Evolutionary conservation across 92 coral and sea anemone genomes (phyloP).

Genomic region (Bergia sp.): DNA sequence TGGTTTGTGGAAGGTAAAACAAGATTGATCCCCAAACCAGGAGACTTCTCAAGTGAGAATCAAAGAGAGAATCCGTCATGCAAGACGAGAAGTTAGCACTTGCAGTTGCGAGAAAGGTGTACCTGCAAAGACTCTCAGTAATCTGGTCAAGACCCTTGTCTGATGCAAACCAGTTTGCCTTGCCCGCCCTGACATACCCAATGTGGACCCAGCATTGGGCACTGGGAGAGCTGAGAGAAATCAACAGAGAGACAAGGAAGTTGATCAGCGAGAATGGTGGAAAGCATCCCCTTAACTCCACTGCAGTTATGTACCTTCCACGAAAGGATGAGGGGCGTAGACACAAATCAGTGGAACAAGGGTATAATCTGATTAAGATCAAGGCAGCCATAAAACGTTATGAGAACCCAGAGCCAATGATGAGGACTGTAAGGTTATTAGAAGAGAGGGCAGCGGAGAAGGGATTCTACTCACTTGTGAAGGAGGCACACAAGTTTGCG

Average conservation of each 20-base stretch:
- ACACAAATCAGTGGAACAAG: no score
- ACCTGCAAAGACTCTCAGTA: no score
- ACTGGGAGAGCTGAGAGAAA: background rate
- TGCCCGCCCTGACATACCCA: background rate
- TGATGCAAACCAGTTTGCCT: background rate
- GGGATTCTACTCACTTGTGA: conserved; percentile 30
- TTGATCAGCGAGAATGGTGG: background rate
- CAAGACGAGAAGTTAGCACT: no score
- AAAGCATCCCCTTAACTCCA: background rate
- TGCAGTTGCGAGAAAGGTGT: no score
- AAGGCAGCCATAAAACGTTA: no score
- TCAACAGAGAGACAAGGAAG: background rate
- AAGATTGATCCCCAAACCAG: no score
- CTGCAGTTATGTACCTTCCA: background rate
- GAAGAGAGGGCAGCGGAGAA: conserved; percentile 45
- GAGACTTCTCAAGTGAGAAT: no score
- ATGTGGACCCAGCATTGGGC: background rate
- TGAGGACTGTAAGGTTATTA: conserved; percentile 22
- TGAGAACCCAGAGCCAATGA: conserved; percentile 27
- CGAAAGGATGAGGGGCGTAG: background rate
- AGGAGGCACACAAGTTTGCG: conserved; percentile 12
- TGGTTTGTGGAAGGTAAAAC: no score
- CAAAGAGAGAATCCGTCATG: no score
- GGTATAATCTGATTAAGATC: no score
- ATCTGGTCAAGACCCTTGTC: background rate